phyloP scores from a whole-genome alignment of 2,888 invertebrate species.

The Neoaliturus tenellus region DNA sequence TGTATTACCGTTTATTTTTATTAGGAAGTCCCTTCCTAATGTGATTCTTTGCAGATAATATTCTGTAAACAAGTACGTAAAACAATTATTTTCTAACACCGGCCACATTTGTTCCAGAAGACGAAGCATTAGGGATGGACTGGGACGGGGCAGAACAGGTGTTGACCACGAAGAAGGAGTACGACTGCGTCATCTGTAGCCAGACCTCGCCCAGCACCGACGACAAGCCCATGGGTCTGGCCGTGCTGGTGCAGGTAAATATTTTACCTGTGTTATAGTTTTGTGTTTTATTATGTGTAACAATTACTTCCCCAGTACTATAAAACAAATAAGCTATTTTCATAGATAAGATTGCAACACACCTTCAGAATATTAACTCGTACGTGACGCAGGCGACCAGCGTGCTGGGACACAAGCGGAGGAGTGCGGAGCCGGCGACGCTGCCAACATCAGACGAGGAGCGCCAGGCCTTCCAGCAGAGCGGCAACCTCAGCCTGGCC shows the following conservation, averaged over 20 bases:
- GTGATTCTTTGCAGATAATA: too few relatives aligned
- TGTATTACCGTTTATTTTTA: too few relatives aligned
- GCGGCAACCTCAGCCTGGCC: conserved; percentile 80
- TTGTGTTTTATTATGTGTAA: too few relatives aligned
- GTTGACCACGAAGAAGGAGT: conserved; percentile 79
- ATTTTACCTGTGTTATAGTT: neutral
- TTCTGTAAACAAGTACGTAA: too few relatives aligned
- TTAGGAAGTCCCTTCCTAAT: too few relatives aligned
- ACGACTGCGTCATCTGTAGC: conserved; percentile 97
- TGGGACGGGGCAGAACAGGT: conserved; percentile 75
- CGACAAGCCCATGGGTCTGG: conserved; percentile 90
- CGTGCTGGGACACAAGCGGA: conserved; percentile 86
- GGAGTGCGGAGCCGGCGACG: conserved; percentile 76
- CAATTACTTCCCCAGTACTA: too few relatives aligned
- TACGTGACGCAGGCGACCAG: conserved; percentile 94
- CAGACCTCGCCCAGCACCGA: conserved; percentile 91
- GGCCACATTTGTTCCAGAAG: conserved; percentile 71
- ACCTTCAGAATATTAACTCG: too few relatives aligned
- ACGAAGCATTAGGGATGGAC: conserved; percentile 75
- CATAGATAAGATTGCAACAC: too few relatives aligned
- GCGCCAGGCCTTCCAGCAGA: conserved; percentile 73
- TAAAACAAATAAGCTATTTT: too few relatives aligned
- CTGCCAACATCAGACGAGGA: conserved; percentile 82
- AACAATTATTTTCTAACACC: too few relatives aligned
- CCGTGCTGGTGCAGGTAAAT: conserved; percentile 86